These are phyloP conservation scores for Stichopus chloronotus DNA, from an alignment of 35 echinoderm and acorn worm genomes.

Conservation along the genomic window DNA sequence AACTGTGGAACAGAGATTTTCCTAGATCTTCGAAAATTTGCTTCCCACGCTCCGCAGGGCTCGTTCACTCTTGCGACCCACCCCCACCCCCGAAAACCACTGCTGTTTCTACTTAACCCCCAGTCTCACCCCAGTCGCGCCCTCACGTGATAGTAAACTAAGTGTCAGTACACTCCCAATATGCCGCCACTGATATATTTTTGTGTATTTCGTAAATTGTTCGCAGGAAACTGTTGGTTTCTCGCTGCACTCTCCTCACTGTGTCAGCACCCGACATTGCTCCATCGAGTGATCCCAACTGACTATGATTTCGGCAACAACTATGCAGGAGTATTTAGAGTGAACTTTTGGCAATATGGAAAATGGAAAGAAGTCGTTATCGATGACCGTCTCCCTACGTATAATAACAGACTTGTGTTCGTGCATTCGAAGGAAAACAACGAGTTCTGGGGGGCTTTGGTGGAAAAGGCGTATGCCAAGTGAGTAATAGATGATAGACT, in stretches of 20 bases:
- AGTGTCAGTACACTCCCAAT: no score
- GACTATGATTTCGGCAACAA: slow-evolving; percentile 55
- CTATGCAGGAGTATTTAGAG: slow-evolving; percentile 72
- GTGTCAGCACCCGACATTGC: slow-evolving; percentile 75
- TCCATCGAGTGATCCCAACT: slow-evolving; percentile 66
- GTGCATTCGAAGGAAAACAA: slow-evolving; percentile 84
- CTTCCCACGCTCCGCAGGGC: no score
- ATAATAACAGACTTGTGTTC: slow-evolving; percentile 78
- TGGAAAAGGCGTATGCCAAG: slow-evolving; percentile 96
- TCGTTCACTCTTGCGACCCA: no score
- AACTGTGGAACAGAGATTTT: no score
- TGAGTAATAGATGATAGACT: slow-evolving; percentile 27
- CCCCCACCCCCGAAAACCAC: no score
- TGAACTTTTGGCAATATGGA: slow-evolving; percentile 88
- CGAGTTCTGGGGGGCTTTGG: slow-evolving; percentile 89
- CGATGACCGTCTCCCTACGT: slow-evolving; percentile 84
- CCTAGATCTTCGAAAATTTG: no score
- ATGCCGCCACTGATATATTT: no score
- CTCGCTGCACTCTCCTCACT: slow-evolving; percentile 80
- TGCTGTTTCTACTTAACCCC: no score
- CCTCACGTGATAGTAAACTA: no score
- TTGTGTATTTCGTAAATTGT: no score
- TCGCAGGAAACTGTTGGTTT: slow-evolving; percentile 89
- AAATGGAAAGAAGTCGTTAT: slow-evolving; percentile 73
- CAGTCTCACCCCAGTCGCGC: no score